These are phyloP conservation scores for Leptodactylus fuscus DNA, from an alignment of 2,113 vertebrate genomes.

Conservation along the genomic window DNA sequence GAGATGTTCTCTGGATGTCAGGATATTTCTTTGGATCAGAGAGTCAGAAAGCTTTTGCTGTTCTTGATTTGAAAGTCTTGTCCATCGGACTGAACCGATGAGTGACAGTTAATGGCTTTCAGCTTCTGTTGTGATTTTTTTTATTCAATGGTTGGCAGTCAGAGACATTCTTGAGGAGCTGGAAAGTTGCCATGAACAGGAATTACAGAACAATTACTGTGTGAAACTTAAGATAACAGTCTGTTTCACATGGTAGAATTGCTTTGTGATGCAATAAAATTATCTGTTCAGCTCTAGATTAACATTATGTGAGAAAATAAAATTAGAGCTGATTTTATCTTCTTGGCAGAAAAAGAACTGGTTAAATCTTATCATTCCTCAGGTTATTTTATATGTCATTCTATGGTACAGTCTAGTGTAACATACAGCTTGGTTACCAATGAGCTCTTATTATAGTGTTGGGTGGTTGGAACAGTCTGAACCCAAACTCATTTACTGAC, in stretches of 20 bases:
- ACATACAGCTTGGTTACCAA: background rate
- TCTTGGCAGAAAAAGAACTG: slow-evolving; percentile 63
- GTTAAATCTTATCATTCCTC: slow-evolving; percentile 12
- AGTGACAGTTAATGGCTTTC: slow-evolving; percentile 72
- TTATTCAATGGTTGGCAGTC: slow-evolving; percentile 70
- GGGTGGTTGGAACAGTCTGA: no score
- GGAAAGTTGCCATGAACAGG: slow-evolving; percentile 87
- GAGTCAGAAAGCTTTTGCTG: slow-evolving; percentile 63
- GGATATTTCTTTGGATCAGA: slow-evolving; percentile 60
- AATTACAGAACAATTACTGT: slow-evolving; percentile 94
- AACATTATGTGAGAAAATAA: slow-evolving; percentile 80
- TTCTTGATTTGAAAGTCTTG: slow-evolving; percentile 64
- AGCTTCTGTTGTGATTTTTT: slow-evolving; percentile 69
- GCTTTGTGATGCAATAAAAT: slow-evolving; percentile 85
- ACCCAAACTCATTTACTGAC: background rate
- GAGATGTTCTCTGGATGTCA: slow-evolving; percentile 70
- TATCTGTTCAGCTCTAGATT: slow-evolving; percentile 82
- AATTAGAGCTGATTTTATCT: slow-evolving; percentile 75
- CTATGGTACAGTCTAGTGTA: slow-evolving; percentile 4
- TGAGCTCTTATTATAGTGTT: no score
- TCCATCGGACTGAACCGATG: slow-evolving; percentile 62
- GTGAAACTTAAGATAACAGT: slow-evolving; percentile 90
- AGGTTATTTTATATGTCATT: slow-evolving; percentile 14
- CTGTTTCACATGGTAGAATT: slow-evolving; percentile 88
- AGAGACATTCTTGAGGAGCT: slow-evolving; percentile 78